Evolutionary conservation across 1,140 invertebrate genomes (phyloP).

Genomic region (Heliconius hermathena): DNA sequence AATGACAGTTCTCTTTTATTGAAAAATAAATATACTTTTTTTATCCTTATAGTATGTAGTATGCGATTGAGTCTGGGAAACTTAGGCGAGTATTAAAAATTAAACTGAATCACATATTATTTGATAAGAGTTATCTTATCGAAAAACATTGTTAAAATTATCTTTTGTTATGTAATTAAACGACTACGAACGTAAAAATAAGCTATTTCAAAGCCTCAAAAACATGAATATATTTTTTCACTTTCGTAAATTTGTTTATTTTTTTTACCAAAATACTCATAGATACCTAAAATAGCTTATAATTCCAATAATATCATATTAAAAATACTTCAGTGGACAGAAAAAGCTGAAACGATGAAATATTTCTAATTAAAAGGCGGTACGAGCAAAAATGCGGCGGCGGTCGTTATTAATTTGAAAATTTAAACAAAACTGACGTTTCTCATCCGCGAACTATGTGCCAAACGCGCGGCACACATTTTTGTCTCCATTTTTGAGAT

Average conservation of each 20-base stretch:
- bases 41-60: neutral
- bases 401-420: slow-evolving; percentile 73
- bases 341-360: slow-evolving; percentile 51
- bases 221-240: neutral
- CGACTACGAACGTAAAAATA: too few relatives aligned
- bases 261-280: neutral
- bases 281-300: slow-evolving; percentile 1
- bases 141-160: neutral
- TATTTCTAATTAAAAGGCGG: slow-evolving; percentile 73
- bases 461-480: slow-evolving; percentile 54
- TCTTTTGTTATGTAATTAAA: too few relatives aligned
- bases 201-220: too few relatives aligned
- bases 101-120: neutral
- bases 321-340: slow-evolving; percentile 38
- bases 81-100: neutral
- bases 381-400: slow-evolving; percentile 56
- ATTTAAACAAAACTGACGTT: slow-evolving; percentile 78
- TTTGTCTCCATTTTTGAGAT: slow-evolving; percentile 53
- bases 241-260: neutral
- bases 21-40: neutral
- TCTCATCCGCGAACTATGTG: slow-evolving; percentile 70
- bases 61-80: neutral
- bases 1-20: slow-evolving; percentile 19
- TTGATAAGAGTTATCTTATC: neutral
- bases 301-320: slow-evolving; percentile 20